These are phyloP conservation scores for Gymnobelideus leadbeateri DNA, from an alignment of 2,113 vertebrate genomes.

Conservation along the genomic window DNA sequence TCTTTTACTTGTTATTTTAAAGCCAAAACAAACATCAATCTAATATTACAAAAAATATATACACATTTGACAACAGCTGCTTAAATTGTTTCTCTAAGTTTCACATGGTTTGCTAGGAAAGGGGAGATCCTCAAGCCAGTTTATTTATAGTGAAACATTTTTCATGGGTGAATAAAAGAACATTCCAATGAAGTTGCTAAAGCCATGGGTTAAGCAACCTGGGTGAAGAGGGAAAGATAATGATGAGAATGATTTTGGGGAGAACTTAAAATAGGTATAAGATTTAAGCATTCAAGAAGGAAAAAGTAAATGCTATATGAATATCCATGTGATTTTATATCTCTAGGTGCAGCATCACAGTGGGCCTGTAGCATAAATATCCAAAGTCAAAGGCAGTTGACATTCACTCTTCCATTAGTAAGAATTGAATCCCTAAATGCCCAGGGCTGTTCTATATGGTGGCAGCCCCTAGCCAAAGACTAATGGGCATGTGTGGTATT, in stretches of 20 bases:
- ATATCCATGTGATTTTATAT: too few species aligned
- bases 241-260: conserved; percentile 13
- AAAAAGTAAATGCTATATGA: neutral
- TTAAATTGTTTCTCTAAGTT: neutral
- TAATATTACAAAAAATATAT: neutral
- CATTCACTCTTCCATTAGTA: neutral
- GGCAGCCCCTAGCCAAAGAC: conserved; percentile 11
- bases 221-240: neutral
- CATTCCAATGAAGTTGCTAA: neutral
- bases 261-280: neutral
- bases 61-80: neutral
- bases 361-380: too few species aligned
- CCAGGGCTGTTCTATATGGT: neutral
- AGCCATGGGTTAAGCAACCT: neutral
- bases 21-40: neutral
- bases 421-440: neutral
- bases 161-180: conserved; percentile 15
- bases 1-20: neutral
- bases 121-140: neutral
- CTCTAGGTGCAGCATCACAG: too few species aligned
- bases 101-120: neutral
- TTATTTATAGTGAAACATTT: neutral
- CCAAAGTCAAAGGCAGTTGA: neutral
- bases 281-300: conserved; percentile 7
- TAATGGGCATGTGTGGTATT: neutral